Percentiles rank a stretch among this genome's conserved stretches.
phyloP scores from a whole-genome alignment of 2,888 invertebrate species.

The Amphipyra berbera region DNA sequence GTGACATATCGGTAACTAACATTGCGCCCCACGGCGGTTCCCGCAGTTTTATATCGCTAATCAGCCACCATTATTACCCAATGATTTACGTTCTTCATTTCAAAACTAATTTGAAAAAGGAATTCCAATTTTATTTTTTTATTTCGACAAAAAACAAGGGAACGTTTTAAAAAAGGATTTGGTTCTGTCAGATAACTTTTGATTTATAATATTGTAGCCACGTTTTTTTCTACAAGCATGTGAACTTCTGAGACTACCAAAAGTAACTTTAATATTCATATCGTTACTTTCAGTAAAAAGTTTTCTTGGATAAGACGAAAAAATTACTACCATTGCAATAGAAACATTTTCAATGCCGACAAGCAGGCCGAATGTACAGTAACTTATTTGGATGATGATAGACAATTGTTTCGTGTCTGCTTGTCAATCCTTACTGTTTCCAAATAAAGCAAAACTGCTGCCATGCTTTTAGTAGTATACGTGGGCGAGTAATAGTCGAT shows the following conservation, averaged over 20 bases:
- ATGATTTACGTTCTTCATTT: constrained; percentile 49
- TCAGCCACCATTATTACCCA: constrained; percentile 50
- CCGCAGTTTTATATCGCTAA: constrained; percentile 53
- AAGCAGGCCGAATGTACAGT: constrained; percentile 36
- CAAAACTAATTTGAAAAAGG: constrained; percentile 16
- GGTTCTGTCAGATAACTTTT: constrained; percentile 17
- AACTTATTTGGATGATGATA: constrained; percentile 20
- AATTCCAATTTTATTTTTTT: constrained; percentile 12
- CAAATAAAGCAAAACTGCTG: constrained; percentile 57
- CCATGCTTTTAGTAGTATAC: constrained; percentile 60
- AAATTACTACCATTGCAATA: constrained; percentile 19
- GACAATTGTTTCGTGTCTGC: constrained; percentile 8
- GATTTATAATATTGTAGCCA: constrained; percentile 26
- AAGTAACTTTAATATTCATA: constrained; percentile 18
- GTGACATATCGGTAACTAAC: constrained; percentile 56
- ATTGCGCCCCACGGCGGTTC: constrained; percentile 42
- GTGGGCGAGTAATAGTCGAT: constrained; percentile 75
- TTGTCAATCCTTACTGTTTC: constrained; percentile 12
- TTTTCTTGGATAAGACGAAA: constrained; percentile 9
- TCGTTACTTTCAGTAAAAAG: constrained; percentile 33
- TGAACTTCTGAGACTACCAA: background rate
- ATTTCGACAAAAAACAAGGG: constrained; percentile 10
- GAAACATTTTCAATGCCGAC: constrained; percentile 32
- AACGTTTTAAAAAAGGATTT: constrained; percentile 24
- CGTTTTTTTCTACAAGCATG: background rate